Conservation (phyloP, 2,797 vertebrate species). For the Centroberyx gerrardi region DNA sequence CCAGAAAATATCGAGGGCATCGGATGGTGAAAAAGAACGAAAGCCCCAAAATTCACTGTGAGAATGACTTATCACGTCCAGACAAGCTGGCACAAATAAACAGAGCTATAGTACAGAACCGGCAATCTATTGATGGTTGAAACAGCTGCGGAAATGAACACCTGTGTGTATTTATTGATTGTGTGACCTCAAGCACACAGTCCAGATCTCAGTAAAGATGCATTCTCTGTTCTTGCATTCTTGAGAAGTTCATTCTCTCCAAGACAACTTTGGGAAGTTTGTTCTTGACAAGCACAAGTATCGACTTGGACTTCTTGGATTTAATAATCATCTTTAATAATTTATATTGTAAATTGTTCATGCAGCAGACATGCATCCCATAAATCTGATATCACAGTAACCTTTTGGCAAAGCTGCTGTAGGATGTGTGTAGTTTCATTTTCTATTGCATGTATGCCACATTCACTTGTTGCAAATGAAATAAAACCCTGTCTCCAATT, state of each 20-base stretch:
- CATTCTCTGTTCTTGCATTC: not conserved
- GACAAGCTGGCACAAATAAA: slow-evolving; percentile 6
- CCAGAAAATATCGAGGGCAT: not conserved
- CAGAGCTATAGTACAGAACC: not conserved
- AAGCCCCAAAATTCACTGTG: not conserved
- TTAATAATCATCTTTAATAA: slow-evolving; percentile 16
- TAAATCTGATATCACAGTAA: slow-evolving; percentile 18
- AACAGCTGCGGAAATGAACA: not conserved
- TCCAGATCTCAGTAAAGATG: not conserved
- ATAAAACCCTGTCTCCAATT: not conserved
- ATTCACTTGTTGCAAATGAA: slow-evolving; percentile 30
- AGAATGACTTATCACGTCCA: slow-evolving; percentile 1
- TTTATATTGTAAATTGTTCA: slow-evolving; percentile 15
- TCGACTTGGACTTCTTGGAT: slow-evolving; percentile 1
- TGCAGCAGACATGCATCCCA: slow-evolving; percentile 1
- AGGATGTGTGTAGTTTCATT: too few relatives aligned
- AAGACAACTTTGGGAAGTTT: not conserved
- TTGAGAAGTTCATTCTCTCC: slow-evolving; percentile 14
- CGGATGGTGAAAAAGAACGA: not conserved
- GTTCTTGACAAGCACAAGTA: slow-evolving; percentile 10
- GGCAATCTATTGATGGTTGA: slow-evolving; percentile 4
- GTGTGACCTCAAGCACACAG: slow-evolving; percentile 2
- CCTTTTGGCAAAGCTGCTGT: not conserved
- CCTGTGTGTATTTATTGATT: not conserved
- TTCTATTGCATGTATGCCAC: not conserved